These are phyloP conservation scores for Quadroppia sp. DNA, from an alignment of 2,888 invertebrate species.

Conservation along the genomic window DNA sequence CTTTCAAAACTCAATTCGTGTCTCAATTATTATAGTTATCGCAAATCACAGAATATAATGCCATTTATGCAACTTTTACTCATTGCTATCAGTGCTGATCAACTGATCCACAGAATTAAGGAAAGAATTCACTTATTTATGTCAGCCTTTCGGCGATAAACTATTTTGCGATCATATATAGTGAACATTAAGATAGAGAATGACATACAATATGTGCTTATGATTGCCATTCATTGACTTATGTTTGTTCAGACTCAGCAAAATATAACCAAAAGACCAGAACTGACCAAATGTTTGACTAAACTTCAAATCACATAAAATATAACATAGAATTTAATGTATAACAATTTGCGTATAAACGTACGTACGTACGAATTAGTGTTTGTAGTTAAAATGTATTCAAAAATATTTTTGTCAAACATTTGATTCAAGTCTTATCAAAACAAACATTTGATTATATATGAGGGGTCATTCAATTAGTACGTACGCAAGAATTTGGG, in stretches of 20 bases:
- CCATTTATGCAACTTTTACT: background rate
- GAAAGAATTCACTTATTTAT: background rate
- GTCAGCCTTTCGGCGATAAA: slow-evolving; percentile 21
- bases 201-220: background rate
- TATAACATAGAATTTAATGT: no score
- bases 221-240: slow-evolving; percentile 1
- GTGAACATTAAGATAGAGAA: background rate
- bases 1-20: no score
- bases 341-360: no score
- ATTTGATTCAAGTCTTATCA: no score
- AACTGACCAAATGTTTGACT: slow-evolving; percentile 20
- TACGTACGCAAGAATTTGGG: no score
- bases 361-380: no score
- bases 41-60: background rate
- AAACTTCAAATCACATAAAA: background rate
- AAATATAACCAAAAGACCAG: slow-evolving; percentile 4
- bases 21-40: background rate
- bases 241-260: background rate
- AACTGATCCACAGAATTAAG: slow-evolving; percentile 2
- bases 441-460: no score
- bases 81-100: background rate
- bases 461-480: no score
- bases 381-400: no score
- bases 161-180: slow-evolving; percentile 12
- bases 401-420: no score